A percentile compares a stretch with the other conserved stretches of the same genome.
Evolutionary conservation across 2,888 invertebrate genomes (phyloP).

Genomic region (Dryomyza anilis): DNA sequence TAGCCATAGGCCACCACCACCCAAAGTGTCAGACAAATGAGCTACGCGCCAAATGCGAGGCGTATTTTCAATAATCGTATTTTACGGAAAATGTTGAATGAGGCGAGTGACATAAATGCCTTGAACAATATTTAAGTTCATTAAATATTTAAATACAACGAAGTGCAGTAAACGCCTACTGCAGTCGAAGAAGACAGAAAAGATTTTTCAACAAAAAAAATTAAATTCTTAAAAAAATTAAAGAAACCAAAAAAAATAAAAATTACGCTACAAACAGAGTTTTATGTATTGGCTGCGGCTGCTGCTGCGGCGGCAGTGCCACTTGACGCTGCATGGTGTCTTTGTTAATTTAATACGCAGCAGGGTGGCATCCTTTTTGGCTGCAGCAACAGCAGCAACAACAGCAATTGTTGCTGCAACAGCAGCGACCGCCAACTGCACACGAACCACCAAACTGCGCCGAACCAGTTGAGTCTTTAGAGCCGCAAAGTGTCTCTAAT

Average conservation of each 20-base stretch:
- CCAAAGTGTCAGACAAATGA: conserved; percentile 15
- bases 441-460: not conserved
- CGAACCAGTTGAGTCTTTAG: not conserved
- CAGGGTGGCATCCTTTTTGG: conserved; percentile 28
- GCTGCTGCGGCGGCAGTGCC: not conserved
- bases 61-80: conserved; percentile 22
- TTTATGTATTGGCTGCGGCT: not conserved
- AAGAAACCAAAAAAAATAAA: not conserved
- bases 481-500: conserved; percentile 14
- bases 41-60: not conserved
- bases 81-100: conserved; percentile 28
- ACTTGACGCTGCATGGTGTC: conserved; percentile 43
- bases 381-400: not conserved
- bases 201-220: not conserved
- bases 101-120: conserved; percentile 32
- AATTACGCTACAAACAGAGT: not conserved
- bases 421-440: not conserved
- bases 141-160: conserved; percentile 35
- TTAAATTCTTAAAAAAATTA: conserved; percentile 38
- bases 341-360: conserved; percentile 44
- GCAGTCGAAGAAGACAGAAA: not conserved
- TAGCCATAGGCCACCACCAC: no score
- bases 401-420: not conserved
- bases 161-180: not conserved
- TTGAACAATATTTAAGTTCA: conserved; percentile 36